Evolutionary conservation across 2,888 invertebrate genomes (phyloP), one percentile per base, ranked within the genome.

Genomic region (Lagria hirta): DNA sequence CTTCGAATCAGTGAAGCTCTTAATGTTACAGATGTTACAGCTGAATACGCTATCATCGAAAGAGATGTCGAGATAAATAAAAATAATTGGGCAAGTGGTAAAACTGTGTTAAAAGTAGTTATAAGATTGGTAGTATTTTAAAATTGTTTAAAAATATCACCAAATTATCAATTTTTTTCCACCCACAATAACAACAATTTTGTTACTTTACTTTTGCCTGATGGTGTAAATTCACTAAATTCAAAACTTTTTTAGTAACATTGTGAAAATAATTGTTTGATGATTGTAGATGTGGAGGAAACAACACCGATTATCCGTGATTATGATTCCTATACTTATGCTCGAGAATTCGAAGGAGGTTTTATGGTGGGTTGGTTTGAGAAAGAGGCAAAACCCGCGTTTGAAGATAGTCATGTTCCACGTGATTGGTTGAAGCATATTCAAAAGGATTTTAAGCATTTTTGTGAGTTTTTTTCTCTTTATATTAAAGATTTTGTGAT

Each of bases 361-460:
- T 71, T 84, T 38, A 71, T 84, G 64, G 74, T 80, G 26, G 84
- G 84, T 1, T 83, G 83, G 62, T 85, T 84, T 68, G 83, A 83
- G 62, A 72, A 75, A 21, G 73, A 78, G 52, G 81, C 82, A 4
- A 82, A 79, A 59, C 81, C 84, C 14, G 80, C 82, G 6, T 84
- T 83, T 67, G 64, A 66, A 44, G 71, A 69, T 51, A 69, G 67
- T 34, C 60, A 55, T 43, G 70, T 77, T 36, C 75, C 76, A 4
- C 62, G 62, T 38, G 68, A 77, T 47, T 79, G 78, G 78, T 71
- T 62, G 42, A 71, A 75, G 37, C 67, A 77, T 38, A 55, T 83
- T 2, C 71, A 74, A 36, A 74, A 75, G 54, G 79, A 83, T 60
- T 75, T 77, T 73, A 73, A 76, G 45, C 81, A 83, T 65, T 82